These are phyloP conservation scores for Forficula auricularia DNA, from an alignment of 1,140 invertebrate genomes.

Conservation along the genomic window DNA sequence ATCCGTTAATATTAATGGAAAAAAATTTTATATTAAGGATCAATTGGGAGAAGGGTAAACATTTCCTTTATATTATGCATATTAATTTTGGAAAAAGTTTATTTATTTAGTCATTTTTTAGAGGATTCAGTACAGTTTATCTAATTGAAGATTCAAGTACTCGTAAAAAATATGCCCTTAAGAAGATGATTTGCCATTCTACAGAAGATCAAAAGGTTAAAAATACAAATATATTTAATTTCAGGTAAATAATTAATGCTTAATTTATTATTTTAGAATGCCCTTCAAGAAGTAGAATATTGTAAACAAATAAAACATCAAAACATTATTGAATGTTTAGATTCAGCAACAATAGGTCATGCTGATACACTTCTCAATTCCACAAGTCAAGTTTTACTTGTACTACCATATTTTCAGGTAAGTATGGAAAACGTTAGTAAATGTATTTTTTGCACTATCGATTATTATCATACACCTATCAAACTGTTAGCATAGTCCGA, in stretches of 20 bases:
- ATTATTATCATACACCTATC: no score
- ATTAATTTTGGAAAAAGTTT: constrained; percentile 2
- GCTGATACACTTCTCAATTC: constrained; percentile 47
- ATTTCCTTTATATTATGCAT: constrained; percentile 1
- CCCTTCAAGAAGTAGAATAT: constrained; percentile 57
- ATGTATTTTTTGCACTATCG: no score
- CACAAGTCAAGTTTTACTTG: constrained; percentile 54
- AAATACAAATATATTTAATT: no score
- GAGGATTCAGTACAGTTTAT: constrained; percentile 69
- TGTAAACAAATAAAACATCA: constrained; percentile 51
- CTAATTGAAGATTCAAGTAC: constrained; percentile 55
- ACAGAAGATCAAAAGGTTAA: constrained; percentile 53
- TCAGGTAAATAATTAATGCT: no score
- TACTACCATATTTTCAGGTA: constrained; percentile 61
- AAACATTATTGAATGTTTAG: constrained; percentile 59
- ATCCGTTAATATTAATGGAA: constrained; percentile 48
- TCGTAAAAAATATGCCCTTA: constrained; percentile 57
- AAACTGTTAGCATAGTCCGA: no score
- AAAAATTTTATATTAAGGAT: constrained; percentile 48
- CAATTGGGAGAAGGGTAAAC: constrained; percentile 60
- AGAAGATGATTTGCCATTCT: constrained; percentile 64
- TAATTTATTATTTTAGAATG: constrained; percentile 22
- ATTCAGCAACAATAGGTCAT: constrained; percentile 41
- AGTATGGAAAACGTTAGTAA: no score
- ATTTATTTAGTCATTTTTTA: constrained; percentile 27